These are phyloP conservation scores for Ammospiza nelsoni DNA, from an alignment of 2,113 vertebrate species.

Conservation along the genomic window DNA sequence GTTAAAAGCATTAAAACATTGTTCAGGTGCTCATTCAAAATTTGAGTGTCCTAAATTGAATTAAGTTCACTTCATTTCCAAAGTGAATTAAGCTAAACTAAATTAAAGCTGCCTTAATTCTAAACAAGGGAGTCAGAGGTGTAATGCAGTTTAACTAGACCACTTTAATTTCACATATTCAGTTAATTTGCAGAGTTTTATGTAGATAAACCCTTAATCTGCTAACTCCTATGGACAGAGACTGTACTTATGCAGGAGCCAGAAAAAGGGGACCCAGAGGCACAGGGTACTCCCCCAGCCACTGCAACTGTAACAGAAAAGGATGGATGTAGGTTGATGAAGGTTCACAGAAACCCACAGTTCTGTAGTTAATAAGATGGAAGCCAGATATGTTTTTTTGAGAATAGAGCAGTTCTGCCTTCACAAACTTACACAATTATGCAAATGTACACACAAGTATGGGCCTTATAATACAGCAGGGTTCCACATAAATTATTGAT, in stretches of 20 bases:
- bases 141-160: slow-evolving; percentile 46
- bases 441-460: neutral
- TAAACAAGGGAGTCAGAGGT: slow-evolving; percentile 41
- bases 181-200: neutral
- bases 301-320: neutral
- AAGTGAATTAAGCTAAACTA: slow-evolving; percentile 62
- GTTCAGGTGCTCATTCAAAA: slow-evolving; percentile 48
- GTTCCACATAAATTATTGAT: neutral
- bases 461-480: neutral
- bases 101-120: slow-evolving; percentile 57
- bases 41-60: slow-evolving; percentile 44
- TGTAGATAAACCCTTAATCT: neutral
- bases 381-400: rapidly evolving
- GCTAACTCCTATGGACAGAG: neutral
- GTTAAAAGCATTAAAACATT: slow-evolving; percentile 57
- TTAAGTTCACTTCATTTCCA: slow-evolving; percentile 55
- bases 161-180: slow-evolving; percentile 13
- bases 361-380: neutral
- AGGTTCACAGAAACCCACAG: neutral
- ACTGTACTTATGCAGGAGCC: neutral
- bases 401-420: neutral
- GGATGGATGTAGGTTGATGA: neutral
- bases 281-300: neutral
- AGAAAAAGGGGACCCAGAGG: neutral
- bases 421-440: neutral